phyloP scores from a whole-genome alignment of 2,113 vertebrate genomes.

The Tonatia bakeri region DNA sequence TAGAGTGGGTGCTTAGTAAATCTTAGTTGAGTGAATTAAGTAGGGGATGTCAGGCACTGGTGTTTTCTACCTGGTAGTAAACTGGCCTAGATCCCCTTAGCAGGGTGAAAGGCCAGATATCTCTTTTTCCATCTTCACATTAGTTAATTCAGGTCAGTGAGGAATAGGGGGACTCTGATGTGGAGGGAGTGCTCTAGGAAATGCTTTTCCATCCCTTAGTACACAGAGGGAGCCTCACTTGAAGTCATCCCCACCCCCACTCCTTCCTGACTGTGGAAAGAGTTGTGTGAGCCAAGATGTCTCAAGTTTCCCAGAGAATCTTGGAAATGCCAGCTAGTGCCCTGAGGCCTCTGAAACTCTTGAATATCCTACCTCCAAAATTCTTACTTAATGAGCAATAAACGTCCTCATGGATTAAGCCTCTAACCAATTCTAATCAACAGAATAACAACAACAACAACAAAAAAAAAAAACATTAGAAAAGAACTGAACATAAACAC shows the following conservation, averaged over 20 bases:
- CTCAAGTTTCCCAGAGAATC: neutral
- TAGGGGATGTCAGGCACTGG: neutral
- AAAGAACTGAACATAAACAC: neutral
- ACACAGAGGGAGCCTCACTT: neutral
- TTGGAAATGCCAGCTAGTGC: neutral
- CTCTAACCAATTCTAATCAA: neutral
- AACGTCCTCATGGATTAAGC: neutral
- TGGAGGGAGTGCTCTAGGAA: neutral
- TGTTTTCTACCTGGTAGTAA: neutral
- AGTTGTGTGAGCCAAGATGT: neutral
- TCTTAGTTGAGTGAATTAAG: neutral
- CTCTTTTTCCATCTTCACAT: neutral
- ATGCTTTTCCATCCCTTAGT: neutral
- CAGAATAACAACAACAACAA: neutral
- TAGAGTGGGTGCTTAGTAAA: neutral
- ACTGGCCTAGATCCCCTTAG: neutral
- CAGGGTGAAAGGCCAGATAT: neutral
- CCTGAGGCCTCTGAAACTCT: neutral
- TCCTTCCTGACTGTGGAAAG: neutral
- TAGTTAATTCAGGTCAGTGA: neutral
- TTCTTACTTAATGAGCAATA: constrained; percentile 13
- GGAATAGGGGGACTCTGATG: neutral
- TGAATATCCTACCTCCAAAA: neutral
- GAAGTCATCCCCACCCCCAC: neutral
- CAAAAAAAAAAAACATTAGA: neutral